These are phyloP conservation scores for Caenorhabditis remanei DNA, from an alignment of 1,140 invertebrate genomes.

Conservation along the genomic window DNA sequence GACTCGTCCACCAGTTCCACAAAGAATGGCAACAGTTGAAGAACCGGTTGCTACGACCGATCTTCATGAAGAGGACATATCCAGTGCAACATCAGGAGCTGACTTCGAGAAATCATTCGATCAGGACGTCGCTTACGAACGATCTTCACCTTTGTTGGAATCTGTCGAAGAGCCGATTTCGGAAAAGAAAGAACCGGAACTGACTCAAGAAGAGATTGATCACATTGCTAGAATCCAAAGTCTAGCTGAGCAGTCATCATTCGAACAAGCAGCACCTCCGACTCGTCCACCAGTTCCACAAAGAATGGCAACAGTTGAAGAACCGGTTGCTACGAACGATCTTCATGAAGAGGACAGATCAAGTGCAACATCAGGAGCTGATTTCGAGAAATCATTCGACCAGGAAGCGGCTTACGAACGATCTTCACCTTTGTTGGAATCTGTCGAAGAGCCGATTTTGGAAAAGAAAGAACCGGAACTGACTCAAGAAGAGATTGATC, in stretches of 20 bases:
- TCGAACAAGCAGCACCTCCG: not conserved
- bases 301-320: too few species aligned
- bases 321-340: not conserved
- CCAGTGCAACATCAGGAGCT: conserved; percentile 28
- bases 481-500: conserved; percentile 56
- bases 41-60: not conserved
- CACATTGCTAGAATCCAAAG: conserved; percentile 41
- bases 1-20: not conserved
- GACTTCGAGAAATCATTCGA: not conserved
- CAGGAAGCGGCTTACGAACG: not conserved
- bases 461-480: not conserved
- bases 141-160: not conserved
- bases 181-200: not conserved
- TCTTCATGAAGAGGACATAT: conserved; percentile 11
- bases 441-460: not conserved
- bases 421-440: not conserved
- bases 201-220: conserved; percentile 38
- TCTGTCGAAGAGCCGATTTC: not conserved
- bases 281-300: too few species aligned
- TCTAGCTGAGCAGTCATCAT: conserved; percentile 32
- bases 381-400: conserved; percentile 2
- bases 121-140: conserved; percentile 4
- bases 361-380: conserved; percentile 15
- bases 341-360: conserved; percentile 1
- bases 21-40: not conserved